Evolutionary conservation across 2,888 invertebrate species (phyloP), one percentile per base, ranked within the genome.

Genomic region (Hyppa rectilinea): DNA sequence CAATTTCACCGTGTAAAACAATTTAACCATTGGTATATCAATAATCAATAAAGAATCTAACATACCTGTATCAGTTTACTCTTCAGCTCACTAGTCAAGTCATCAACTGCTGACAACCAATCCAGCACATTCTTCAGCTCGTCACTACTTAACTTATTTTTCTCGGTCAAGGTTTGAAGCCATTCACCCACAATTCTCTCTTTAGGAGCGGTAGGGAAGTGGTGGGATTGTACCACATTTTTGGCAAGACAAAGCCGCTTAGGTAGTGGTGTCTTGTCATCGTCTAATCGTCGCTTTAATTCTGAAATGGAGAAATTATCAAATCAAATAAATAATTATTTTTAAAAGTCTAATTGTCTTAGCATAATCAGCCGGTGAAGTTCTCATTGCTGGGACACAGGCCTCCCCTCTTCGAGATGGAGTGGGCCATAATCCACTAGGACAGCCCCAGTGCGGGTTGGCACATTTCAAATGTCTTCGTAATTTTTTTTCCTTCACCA

Each of bases 201-300:
- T 83, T 96, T 96, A 0, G 94, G 93, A 4, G 92, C 90, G 0
- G 95, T 88, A 0, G 96, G 94, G 53, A 96, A 92, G 81, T 96
- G 94, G 20, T 94, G 89, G 0, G 96, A 94, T 14, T 90, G 88
- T 4, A 96, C 93, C 2, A 95, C 92, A 88, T 96, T 96, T 81
- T 95, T 96, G 0, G 96, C 96, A 0, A 96, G 89, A 78, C 96
- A 96, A 2, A 96, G 88, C 10, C 96, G 92, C 83, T 97, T 97
- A 0, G 95, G 84, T 9, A 96, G 71, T 0, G 96, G 94, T 66
- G 92, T 94, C 5, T 89, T 84, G 0, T 90, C 89, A 74, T 95
- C 92, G 0, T 94, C 92, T 7, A 96, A 84, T 1, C 94, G 91
- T 1, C 95, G 92, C 81, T 96, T 96, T 52, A 96, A 82, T 86